phyloP scores from a whole-genome alignment of 2,113 vertebrate species.

The Thermophis baileyi region DNA sequence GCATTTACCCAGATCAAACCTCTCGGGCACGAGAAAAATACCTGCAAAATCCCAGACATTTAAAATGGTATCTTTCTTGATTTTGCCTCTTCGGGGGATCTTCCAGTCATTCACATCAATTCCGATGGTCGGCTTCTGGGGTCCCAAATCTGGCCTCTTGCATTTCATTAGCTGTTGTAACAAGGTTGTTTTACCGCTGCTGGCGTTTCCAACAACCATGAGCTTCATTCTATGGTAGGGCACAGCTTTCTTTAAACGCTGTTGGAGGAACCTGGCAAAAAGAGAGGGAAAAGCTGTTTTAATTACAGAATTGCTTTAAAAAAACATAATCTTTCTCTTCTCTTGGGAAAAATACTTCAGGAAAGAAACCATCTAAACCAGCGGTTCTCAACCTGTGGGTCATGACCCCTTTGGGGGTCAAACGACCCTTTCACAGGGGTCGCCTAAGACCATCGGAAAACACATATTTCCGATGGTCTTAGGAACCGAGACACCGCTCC shows the following conservation, averaged over 20 bases:
- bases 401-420: too few species aligned
- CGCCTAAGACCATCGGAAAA: too few species aligned
- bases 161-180: constrained; percentile 87
- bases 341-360: too few species aligned
- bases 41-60: constrained; percentile 98
- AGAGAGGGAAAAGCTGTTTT: background rate
- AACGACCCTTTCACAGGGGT: too few species aligned
- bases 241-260: constrained; percentile 92
- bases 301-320: background rate
- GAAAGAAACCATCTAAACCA: too few species aligned
- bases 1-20: too few species aligned
- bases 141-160: constrained; percentile 68
- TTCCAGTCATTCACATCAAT: constrained; percentile 91
- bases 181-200: constrained; percentile 89
- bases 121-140: constrained; percentile 64
- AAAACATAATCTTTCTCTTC: too few species aligned
- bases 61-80: constrained; percentile 80
- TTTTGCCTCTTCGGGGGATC: constrained; percentile 76
- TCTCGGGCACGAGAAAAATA: constrained; percentile 47
- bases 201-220: constrained; percentile 87
- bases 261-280: constrained; percentile 87
- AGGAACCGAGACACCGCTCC: too few species aligned
- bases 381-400: too few species aligned
- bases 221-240: constrained; percentile 95
- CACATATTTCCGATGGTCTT: too few species aligned